A percentile compares a stretch with the other conserved stretches of the same genome.
Conservation (phyloP, 2,113 vertebrate genomes). For the Butorides virescens region DNA sequence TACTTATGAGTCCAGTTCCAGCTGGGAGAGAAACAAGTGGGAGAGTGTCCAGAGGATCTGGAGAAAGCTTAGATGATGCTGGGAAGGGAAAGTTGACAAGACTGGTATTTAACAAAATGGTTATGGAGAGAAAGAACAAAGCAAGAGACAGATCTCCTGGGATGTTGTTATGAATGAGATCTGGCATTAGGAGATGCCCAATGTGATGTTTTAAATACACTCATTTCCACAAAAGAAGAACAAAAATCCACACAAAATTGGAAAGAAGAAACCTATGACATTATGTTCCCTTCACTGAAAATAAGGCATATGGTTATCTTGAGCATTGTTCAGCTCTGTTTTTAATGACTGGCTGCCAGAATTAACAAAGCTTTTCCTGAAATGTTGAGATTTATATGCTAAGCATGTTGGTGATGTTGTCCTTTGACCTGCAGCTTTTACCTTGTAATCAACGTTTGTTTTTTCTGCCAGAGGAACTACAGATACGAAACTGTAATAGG, state of each 20-base stretch:
- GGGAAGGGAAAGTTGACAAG: not conserved
- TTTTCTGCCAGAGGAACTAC: not conserved
- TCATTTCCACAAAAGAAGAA: not conserved
- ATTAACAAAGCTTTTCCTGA: conserved; percentile 8
- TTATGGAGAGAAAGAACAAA: not conserved
- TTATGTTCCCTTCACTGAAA: conserved; percentile 18
- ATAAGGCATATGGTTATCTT: conserved; percentile 44
- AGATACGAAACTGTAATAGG: not conserved
- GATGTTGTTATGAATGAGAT: not conserved
- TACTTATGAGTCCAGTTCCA: not conserved
- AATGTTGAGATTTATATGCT: not conserved
- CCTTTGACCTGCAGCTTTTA: not conserved
- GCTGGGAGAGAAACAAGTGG: not conserved
- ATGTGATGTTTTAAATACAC: not conserved
- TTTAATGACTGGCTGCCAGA: conserved; percentile 6
- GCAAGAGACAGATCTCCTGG: not conserved
- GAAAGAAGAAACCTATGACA: not conserved
- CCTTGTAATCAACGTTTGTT: not conserved
- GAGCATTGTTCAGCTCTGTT: not conserved
- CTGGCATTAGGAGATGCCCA: not conserved
- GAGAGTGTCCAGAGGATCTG: not conserved
- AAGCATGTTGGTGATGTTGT: not conserved
- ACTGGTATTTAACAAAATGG: not conserved
- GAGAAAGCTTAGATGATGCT: not conserved
- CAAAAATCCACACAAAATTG: not conserved